Base-by-base conservation (phyloP, 2,888 invertebrate genomes). In the Plebejus anna region DNA sequence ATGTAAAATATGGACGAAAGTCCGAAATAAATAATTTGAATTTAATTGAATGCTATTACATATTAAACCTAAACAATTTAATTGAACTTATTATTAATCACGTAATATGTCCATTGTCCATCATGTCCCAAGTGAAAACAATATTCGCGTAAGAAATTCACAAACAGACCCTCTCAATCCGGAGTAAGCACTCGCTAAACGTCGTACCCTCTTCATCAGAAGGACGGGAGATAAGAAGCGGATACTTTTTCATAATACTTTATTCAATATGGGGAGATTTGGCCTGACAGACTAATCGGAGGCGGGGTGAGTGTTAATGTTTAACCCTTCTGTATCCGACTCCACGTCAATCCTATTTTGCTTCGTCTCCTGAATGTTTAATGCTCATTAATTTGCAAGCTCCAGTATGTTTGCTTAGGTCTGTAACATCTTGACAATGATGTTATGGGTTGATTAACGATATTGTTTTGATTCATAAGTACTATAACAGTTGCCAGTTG, bases 181-280 rank as follows among this genome's bases (percentile, higher is more conserved):
- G 79, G 78, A 81, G 82, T 83, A 81, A 80, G 80, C 79, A 76
- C 80, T 77, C 79, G 78, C 80, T 82, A 84, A 83, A 83, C 81
- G 83, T 82, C 83, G 82, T 85, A 93, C 93, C 93, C 93, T 92
- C 92, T 89, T 94, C 93, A 92, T 85, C 82, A 84, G 83, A 47
- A 47, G 82, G 83, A 82, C 83, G 80, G 79, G 80, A 89, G 93
- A 93, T 94, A 94, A 93, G 90, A 86, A 91, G 84, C 87, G 76
- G 79, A 79, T 78, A 90, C 92, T 93, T 94, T 94, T 94, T 94
- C 89, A 89, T 90, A 87, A 93, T 92, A 92, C 92, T 94, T 93
- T 93, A 92, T 93, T 94, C 91, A 93, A 89, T 82, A 84, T 81
- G 83, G 83, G 85, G 88, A 90, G 89, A 87, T 90, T 91, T 87